Evolutionary conservation across 2,888 invertebrate species (phyloP), one percentile per base, ranked within the genome.

Genomic region (Teleiodes luculella): DNA sequence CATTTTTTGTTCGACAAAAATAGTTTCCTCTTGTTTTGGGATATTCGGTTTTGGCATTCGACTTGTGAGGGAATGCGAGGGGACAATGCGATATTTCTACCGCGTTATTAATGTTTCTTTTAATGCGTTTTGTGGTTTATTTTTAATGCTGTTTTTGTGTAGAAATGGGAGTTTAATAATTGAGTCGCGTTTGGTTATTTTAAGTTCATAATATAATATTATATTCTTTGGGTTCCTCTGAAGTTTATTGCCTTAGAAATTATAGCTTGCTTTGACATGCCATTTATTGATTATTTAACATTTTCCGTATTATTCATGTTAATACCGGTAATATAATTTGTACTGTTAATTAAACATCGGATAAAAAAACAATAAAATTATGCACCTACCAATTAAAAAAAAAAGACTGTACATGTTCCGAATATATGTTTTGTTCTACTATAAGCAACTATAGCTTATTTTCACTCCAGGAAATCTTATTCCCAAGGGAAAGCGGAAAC

Each of bases 1-100:
- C 80, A 80, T 82, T 87, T 89, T 88, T 87, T 86, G 84, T 84
- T 74, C 79, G 81, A 78, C 78, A 77, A 83, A 86, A 87, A 87
- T 87, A 86, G 86, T 87, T 86, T 86, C 82, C 86, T 85, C 79
- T 77, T 82, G 80, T 85, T 84, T 83, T 78, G 76, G 68, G 74
- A 31, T 31, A 41, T 41, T 41, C 31, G 3, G 31, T 28, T 43
- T 43, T 24, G 16, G 37, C 24, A 13, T 20, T 43, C 24, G 43
- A 2, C 7, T 28, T 41, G 39, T 41, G 30, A 20, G 41, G 51
- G 51, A 41, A 41, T 31, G 51, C 53, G 56, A 56, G 63, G 62
- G 65, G 63, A 57, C 59, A 52, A 60, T 55, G 52, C 59, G 55
- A 61, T 61, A 62, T 63, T 64, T 67, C 68, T 66, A 72, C 74